Percentiles rank a stretch among this genome's conserved stretches.
These are phyloP conservation scores for Stigmatopora argus DNA, from an alignment of 2,113 vertebrate species.

Conservation along the genomic window DNA sequence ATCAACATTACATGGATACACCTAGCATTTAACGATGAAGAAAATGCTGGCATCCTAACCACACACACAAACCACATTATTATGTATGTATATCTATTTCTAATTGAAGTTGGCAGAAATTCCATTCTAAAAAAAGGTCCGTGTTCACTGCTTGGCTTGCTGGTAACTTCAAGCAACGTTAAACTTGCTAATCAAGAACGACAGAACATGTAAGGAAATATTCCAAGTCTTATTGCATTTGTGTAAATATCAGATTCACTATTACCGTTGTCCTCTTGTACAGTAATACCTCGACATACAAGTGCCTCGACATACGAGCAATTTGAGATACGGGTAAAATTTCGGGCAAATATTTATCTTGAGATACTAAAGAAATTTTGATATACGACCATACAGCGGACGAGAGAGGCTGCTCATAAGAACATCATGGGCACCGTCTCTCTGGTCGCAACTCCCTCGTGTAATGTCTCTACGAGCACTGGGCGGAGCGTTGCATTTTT, in stretches of 20 bases:
- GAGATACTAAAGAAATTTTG: no score
- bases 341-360: no score
- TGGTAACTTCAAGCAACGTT: background rate
- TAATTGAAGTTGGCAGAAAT: background rate
- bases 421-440: no score
- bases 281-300: no score
- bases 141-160: background rate
- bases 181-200: background rate
- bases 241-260: background rate
- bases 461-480: no score
- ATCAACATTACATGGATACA: background rate
- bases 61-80: background rate
- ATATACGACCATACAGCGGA: no score
- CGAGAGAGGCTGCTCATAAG: no score
- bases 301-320: no score
- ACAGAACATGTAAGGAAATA: background rate
- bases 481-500: no score
- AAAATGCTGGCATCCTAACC: background rate
- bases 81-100: no score
- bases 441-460: no score
- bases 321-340: no score
- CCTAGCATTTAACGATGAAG: background rate
- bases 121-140: background rate
- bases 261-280: background rate
- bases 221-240: background rate